Evolutionary conservation across 2,113 vertebrate genomes (phyloP), one percentile per base, ranked within the genome.

Genomic region (Noturus placidus): DNA sequence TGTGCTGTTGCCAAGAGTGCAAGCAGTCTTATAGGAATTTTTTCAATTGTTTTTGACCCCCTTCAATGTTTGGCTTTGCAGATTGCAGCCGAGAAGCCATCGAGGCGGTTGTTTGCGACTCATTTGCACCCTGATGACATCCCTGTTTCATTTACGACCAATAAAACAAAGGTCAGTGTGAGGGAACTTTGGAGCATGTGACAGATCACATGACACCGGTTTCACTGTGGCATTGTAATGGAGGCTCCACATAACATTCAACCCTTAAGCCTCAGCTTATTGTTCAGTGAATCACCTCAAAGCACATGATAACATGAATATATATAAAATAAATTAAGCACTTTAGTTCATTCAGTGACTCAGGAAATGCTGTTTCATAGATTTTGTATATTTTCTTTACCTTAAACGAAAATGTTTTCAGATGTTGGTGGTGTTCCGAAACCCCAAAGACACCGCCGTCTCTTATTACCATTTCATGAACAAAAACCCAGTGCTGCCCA

Each of bases 401-500:
- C 4, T 20, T 56, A 9, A 30, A 25, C 7, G 0, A 17, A 79
- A 25, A 13, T 67, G 35, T 77, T 57, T 57, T 79, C 65, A 96
- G 95, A 94, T 94, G 84, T 27, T 95, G 88, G 92, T 95, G 78
- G 85, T 97, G 59, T 95, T 97, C 92, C 3, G 89, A 92, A 96
- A 96, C 56, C 93, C 96, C 70, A 95, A 96, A 93, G 95, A 96
- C 92, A 94, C 94, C 0, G 93, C 92, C 8, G 93, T 93, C 56
- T 96, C 93, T 30, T 96, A 94, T 93, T 96, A 93, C 88, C 94
- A 95, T 92, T 96, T 96, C 84, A 94, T 92, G 90, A 95, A 94
- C 35, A 92, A 91, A 2, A 93, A 93, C 80, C 93, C 94, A 1
- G 63, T 90, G 0, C 10, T 95, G 90, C 95, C 95, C 67, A 94